A percentile compares a stretch with the other conserved stretches of the same genome.
Conservation (phyloP, 2,888 invertebrate genomes). For the Heteropelma amictum region DNA sequence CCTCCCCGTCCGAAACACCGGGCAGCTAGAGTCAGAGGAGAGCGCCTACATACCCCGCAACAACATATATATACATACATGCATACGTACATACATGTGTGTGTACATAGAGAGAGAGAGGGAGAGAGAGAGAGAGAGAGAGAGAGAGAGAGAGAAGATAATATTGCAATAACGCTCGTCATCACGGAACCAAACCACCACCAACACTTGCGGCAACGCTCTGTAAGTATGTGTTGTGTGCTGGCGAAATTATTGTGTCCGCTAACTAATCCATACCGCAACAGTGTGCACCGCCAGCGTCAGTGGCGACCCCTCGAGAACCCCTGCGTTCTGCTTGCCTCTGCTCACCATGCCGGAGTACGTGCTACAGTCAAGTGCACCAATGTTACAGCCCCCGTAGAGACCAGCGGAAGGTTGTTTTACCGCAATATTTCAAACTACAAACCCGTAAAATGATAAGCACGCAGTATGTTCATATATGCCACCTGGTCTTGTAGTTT, state of each 20-base stretch:
- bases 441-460: constrained; percentile 17
- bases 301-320: constrained; percentile 43
- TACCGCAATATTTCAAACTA: constrained; percentile 49
- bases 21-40: constrained; percentile 55
- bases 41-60: constrained; percentile 35
- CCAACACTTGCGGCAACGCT: constrained; percentile 38
- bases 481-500: too few relatives aligned
- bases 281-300: constrained; percentile 66
- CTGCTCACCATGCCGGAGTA: constrained; percentile 69
- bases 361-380: constrained; percentile 75
- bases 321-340: constrained; percentile 55
- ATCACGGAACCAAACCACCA: constrained; percentile 55
- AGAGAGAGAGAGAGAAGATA: constrained; percentile 3
- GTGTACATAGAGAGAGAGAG: too few relatives aligned
- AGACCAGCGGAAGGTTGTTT: constrained; percentile 45
- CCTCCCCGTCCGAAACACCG: constrained; percentile 56
- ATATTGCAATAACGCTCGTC: constrained; percentile 40
- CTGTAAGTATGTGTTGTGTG: constrained; percentile 46
- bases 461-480: background rate
- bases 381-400: constrained; percentile 59
- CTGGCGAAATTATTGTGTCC: constrained; percentile 73
- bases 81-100: background rate
- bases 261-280: constrained; percentile 75
- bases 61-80: constrained; percentile 1
- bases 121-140: constrained; percentile 7